Evolutionary conservation across 1,140 invertebrate species (phyloP), one percentile per base, ranked within the genome.

Genomic region (Drosophila pruinosa): DNA sequence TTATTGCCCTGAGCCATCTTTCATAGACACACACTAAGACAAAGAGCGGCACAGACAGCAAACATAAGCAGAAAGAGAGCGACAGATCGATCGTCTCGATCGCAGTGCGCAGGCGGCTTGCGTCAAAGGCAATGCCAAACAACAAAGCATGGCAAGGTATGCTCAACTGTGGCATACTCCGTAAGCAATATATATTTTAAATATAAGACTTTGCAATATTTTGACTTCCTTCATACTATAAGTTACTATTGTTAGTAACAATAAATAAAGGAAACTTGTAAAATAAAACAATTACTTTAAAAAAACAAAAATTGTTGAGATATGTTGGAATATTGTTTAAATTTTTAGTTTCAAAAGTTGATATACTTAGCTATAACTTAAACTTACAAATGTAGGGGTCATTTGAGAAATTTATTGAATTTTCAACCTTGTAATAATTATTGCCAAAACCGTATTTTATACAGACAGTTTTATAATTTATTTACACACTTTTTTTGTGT

Each of bases 1-100:
- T 86, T 88, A 85, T 86, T 85, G 72, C 80, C 72, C 58, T 12
- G 47, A 67, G 77, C 53, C 50, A 81, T 76, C 69, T 65, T 75
- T 74, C 72, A 75, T 65, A 41, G 31, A 62, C 38, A 53, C 26
- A 19, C 50, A 43, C 36, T 45, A 64, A 47, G 38, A 28, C 26
- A 72, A 45, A 63, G 47, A 39, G 15, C 19, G 45, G 6, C 1
- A 28, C 7, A 8, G 36, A n/a, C n/a, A 62, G 28, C 8, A 47
- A 5, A 41, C 53, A 8, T 15, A 39, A 63, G 48, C n/a, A 71
- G 58, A 38, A 6, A 41, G 7, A 41, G 36, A 26, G n/a, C 1
- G 56, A 28, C 2, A 12, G 4, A 22, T 38, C 10, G 53, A 17
- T 41, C 8, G 34, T 54, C 8, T 54, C 21, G 54, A 45, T 57